These are phyloP conservation scores for Notospermus geniculatus DNA, from an alignment of 1,140 invertebrate species.

Conservation along the genomic window DNA sequence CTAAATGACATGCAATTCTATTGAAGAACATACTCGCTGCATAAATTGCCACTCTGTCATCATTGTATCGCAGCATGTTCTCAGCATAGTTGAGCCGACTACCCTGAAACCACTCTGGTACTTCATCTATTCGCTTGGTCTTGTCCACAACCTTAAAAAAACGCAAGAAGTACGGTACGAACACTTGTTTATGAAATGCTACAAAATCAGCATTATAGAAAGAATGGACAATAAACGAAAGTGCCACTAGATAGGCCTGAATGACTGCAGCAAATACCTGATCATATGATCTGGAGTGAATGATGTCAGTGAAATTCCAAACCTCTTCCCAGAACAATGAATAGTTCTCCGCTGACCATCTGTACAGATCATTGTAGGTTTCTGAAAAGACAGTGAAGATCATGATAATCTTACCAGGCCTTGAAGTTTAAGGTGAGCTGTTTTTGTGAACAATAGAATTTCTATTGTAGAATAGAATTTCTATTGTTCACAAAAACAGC, in stretches of 20 bases:
- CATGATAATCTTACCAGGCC: too few relatives aligned
- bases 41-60: slow-evolving; percentile 56
- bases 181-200: too few relatives aligned
- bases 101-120: slow-evolving; percentile 59
- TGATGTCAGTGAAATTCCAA: slow-evolving; percentile 52
- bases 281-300: slow-evolving; percentile 48
- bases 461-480: too few relatives aligned
- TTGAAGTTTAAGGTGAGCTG: too few relatives aligned
- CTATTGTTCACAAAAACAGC: too few relatives aligned
- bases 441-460: too few relatives aligned
- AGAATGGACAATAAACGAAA: too few relatives aligned
- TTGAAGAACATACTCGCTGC: slow-evolving; percentile 53
- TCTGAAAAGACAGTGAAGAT: slow-evolving; percentile 41
- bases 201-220: too few relatives aligned
- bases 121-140: slow-evolving; percentile 50
- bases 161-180: too few relatives aligned
- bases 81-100: slow-evolving; percentile 59
- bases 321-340: slow-evolving; percentile 59
- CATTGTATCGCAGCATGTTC: slow-evolving; percentile 53
- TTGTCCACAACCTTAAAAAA: slow-evolving; percentile 56
- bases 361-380: slow-evolving; percentile 55
- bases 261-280: too few relatives aligned
- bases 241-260: too few relatives aligned
- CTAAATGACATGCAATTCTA: too few relatives aligned
- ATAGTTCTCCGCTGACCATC: slow-evolving; percentile 58